These are phyloP conservation scores for Todus mexicanus DNA, from an alignment of 2,797 vertebrate genomes.

Conservation along the genomic window DNA sequence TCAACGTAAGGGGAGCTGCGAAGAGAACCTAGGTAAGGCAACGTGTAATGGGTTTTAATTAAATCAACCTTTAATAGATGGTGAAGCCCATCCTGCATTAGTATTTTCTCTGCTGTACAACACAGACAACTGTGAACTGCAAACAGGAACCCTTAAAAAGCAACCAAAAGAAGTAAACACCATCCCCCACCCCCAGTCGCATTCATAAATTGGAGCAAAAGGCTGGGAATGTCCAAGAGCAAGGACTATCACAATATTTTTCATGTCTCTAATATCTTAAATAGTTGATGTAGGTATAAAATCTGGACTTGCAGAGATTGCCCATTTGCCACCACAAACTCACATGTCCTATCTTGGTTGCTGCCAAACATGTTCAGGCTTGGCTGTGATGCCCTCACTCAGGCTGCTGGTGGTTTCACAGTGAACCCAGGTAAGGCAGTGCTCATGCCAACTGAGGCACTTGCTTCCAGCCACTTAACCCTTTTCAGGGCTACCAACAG, in stretches of 20 bases:
- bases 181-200: rapidly evolving
- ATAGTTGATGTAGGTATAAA: not conserved
- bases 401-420: not conserved
- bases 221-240: not conserved
- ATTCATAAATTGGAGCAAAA: not conserved
- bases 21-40: not conserved
- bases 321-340: not conserved
- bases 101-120: not conserved
- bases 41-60: not conserved
- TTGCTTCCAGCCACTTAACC: not conserved
- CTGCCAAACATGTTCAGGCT: not conserved
- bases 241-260: not conserved
- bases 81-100: not conserved
- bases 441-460: not conserved
- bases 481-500: not conserved
- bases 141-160: not conserved
- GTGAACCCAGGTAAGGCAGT: not conserved
- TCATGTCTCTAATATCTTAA: not conserved
- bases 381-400: not conserved
- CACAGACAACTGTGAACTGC: not conserved
- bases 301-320: not conserved
- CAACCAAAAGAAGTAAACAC: not conserved
- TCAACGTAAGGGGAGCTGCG: not conserved
- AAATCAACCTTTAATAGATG: not conserved
- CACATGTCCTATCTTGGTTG: not conserved